Evolutionary conservation across 2,113 vertebrate species (phyloP), one percentile per base, ranked within the genome.

Genomic region (Hipposideros armiger): DNA sequence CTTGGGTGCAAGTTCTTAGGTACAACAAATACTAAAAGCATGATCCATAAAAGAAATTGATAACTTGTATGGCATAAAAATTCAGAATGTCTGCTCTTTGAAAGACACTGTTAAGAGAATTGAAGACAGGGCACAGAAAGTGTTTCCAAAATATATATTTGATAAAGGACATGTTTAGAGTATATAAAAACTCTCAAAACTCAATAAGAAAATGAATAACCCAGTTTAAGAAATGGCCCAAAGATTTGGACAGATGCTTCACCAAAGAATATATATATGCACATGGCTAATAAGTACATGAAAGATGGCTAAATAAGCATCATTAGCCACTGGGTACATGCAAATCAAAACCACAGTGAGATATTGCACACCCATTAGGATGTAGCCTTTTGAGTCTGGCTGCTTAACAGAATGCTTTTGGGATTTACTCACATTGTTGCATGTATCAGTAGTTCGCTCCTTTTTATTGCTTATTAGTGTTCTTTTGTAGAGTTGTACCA

Each of bases 71-170:
- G n/a, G 17, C 17, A 50, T 94, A 40, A 90, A 81, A 60, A 86
- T 86, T 80, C 7, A 64, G 54, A 72, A 80, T 42, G 60, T 77
- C 47, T 54, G 9, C 45, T 88, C 60, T 94, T 70, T 62, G 32
- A 83, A 83, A 89, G 70, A 90, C 13, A 70, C 42, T 72, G 19
- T 84, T 70, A 85, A 77, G 70, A 60, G 72, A 91, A 54, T 45
- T 36, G 82, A 91, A 72, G 52, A 91, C 22, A 54, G 52, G n/a
- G 13, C 56, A 62, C 32, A 42, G 72, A 72, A 91, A 72, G 70
- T 50, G 19, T 84, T 47, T 74, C 11, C 54, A 73, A 50, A 87
- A 60, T 14, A 17, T 56, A 19, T 45, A 40, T 69, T 11, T 77
- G 64, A 32, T 90, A 32, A 90, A 78, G 19, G 62, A 62, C 42